A percentile compares a stretch with the other conserved stretches of the same genome.
Conservation (phyloP, 2,888 invertebrate species). For the Criorhina ranunculi region DNA sequence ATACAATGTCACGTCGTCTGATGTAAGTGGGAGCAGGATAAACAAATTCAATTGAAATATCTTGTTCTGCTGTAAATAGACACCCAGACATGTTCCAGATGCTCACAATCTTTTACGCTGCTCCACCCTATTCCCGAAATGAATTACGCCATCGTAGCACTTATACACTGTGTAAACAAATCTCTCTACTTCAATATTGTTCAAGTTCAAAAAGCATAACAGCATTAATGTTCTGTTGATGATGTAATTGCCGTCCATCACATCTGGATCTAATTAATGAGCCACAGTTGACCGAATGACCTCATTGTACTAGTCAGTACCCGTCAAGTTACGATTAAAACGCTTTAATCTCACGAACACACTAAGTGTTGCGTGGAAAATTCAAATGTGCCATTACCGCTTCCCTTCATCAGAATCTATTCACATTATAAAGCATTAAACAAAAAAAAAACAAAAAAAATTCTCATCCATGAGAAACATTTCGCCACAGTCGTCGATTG, state of each 20-base stretch:
- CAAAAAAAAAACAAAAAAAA: slow-evolving; percentile 54
- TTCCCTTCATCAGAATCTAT: slow-evolving; percentile 34
- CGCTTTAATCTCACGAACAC: slow-evolving; percentile 1
- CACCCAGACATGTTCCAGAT: too few relatives aligned
- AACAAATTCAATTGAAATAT: neutral
- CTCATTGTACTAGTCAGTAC: slow-evolving; percentile 25
- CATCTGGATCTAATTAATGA: neutral
- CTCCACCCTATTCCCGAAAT: neutral
- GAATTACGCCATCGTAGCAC: neutral
- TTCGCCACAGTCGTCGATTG: slow-evolving; percentile 18
- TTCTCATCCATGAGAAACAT: slow-evolving; percentile 35
- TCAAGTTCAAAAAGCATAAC: slow-evolving; percentile 26
- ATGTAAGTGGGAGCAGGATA: too few relatives aligned
- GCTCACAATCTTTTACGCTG: too few relatives aligned
- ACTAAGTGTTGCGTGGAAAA: slow-evolving; percentile 11
- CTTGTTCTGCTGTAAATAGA: neutral
- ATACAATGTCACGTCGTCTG: too few relatives aligned
- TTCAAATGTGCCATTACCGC: slow-evolving; percentile 57
- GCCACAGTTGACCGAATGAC: slow-evolving; percentile 23
- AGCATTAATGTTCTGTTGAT: slow-evolving; percentile 4
- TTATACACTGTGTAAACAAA: neutral
- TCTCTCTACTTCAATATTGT: neutral
- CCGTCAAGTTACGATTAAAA: neutral
- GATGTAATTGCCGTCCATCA: slow-evolving; percentile 12
- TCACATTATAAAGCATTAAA: slow-evolving; percentile 18